Percentiles rank a stretch among this genome's conserved stretches.
phyloP scores from a whole-genome alignment of 2,888 invertebrate genomes.

The Catocala sponsa region DNA sequence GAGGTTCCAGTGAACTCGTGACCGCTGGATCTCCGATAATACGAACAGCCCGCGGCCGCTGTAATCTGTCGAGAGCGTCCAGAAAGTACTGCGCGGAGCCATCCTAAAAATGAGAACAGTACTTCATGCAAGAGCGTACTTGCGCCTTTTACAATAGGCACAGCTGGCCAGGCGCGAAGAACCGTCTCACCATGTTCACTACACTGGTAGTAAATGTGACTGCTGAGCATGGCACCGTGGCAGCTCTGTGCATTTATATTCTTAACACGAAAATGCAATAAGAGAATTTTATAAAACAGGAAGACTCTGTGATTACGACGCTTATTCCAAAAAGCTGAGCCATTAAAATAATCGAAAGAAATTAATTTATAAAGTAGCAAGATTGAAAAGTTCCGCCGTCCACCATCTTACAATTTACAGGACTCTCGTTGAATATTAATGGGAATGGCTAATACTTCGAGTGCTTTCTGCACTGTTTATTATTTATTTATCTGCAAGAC shows the following conservation, averaged over 20 bases:
- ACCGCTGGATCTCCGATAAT: too few relatives aligned
- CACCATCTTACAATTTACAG: slow-evolving; percentile 24
- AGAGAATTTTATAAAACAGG: neutral
- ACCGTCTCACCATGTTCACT: too few relatives aligned
- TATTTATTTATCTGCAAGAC: neutral
- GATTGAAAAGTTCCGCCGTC: slow-evolving; percentile 37
- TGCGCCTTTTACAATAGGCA: too few relatives aligned
- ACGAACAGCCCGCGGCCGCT: too few relatives aligned
- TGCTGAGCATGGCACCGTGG: too few relatives aligned
- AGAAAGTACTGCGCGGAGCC: too few relatives aligned
- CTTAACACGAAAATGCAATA: neutral
- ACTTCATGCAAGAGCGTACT: too few relatives aligned
- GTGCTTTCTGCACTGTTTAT: neutral
- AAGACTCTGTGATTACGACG: neutral
- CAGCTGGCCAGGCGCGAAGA: too few relatives aligned
- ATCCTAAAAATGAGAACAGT: too few relatives aligned
- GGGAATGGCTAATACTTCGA: slow-evolving; percentile 4
- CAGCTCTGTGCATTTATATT: neutral
- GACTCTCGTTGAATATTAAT: slow-evolving; percentile 38
- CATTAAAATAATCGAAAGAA: slow-evolving; percentile 20
- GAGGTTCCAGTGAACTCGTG: too few relatives aligned
- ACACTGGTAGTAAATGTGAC: too few relatives aligned
- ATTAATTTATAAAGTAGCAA: slow-evolving; percentile 36
- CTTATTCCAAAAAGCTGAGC: neutral
- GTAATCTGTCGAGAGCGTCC: too few relatives aligned